phyloP scores from a whole-genome alignment of 2,113 vertebrate genomes.

The Caranx ignobilis region DNA sequence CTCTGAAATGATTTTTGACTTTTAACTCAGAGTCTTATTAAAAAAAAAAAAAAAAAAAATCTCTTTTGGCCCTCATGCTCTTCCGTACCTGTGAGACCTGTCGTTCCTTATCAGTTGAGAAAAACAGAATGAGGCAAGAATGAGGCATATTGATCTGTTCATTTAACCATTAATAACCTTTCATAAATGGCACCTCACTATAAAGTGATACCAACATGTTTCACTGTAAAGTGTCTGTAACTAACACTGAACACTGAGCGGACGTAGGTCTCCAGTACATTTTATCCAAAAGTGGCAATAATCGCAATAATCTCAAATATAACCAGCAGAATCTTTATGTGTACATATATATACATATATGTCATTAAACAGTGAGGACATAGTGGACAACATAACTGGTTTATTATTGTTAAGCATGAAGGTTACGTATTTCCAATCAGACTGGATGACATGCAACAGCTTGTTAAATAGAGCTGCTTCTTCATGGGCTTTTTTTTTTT shows the following conservation, averaged over 20 bases:
- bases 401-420: conserved; percentile 56
- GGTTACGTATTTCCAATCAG: conserved; percentile 55
- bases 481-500: conserved; percentile 15
- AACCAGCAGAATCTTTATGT: conserved; percentile 19
- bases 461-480: conserved; percentile 63
- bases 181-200: conserved; percentile 7
- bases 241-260: not conserved
- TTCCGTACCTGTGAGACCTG: too few species aligned
- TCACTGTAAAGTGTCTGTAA: not conserved
- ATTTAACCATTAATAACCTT: not conserved
- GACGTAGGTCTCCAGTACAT: not conserved
- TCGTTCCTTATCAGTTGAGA: too few species aligned
- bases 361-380: conserved; percentile 39
- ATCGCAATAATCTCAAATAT: conserved; percentile 47
- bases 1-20: too few species aligned
- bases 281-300: conserved; percentile 48
- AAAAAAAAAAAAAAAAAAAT: too few species aligned
- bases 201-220: not conserved
- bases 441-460: conserved; percentile 67
- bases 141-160: too few species aligned
- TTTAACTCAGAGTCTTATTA: too few species aligned
- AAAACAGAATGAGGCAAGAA: too few species aligned
- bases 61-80: too few species aligned
- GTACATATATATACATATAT: conserved; percentile 1
- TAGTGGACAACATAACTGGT: conserved; percentile 45